A percentile compares a stretch with the other conserved stretches of the same genome.
Conservation (phyloP, 2,797 vertebrate genomes). For the Clamator glandarius region DNA sequence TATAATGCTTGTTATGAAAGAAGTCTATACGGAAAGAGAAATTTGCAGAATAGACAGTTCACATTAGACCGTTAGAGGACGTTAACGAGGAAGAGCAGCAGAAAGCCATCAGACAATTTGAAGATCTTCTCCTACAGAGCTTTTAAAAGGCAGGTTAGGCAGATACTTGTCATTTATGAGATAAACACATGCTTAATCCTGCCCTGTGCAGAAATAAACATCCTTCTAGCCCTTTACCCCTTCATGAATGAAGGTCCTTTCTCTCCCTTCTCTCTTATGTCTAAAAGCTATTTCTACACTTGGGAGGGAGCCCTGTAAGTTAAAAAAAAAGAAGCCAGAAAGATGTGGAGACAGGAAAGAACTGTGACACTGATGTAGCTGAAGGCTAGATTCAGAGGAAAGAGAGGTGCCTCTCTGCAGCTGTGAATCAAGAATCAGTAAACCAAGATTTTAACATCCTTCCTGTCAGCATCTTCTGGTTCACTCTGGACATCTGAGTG, state of each 20-base stretch:
- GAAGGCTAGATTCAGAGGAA: not conserved
- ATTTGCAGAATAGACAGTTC: not conserved
- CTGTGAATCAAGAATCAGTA: not conserved
- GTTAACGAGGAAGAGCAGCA: not conserved
- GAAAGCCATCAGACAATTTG: not conserved
- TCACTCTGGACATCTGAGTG: not conserved
- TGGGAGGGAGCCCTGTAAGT: not conserved
- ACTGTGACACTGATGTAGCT: not conserved
- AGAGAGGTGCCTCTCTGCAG: not conserved
- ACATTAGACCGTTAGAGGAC: not conserved
- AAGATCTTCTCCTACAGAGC: not conserved
- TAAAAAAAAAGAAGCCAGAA: not conserved
- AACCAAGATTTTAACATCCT: not conserved
- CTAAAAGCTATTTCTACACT: not conserved
- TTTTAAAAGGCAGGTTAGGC: not conserved
- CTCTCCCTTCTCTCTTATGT: not conserved
- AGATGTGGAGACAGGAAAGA: not conserved
- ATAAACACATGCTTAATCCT: not conserved
- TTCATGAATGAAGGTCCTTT: not conserved
- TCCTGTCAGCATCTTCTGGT: not conserved
- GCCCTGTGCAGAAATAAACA: not conserved
- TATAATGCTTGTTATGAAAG: not conserved
- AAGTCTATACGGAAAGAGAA: not conserved
- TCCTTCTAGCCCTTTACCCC: fast-evolving
- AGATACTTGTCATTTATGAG: not conserved